Evolutionary conservation across 2,888 invertebrate species (phyloP).

Genomic region (Meloe dianella): DNA sequence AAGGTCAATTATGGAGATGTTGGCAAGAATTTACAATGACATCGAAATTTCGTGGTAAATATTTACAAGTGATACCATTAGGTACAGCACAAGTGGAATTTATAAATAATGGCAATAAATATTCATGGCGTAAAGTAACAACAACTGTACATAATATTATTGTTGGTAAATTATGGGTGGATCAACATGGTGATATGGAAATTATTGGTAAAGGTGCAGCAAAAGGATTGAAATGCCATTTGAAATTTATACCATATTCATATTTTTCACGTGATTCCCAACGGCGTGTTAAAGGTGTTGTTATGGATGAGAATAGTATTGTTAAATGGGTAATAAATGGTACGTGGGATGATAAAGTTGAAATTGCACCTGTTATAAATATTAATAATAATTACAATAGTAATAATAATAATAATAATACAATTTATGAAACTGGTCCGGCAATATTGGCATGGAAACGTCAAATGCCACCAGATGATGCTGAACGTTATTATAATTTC

Average conservation of each 20-base stretch:
- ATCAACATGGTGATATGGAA: constrained; percentile 98
- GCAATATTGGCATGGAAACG: constrained; percentile 88
- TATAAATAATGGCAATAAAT: constrained; percentile 76
- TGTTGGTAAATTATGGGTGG: constrained; percentile 99
- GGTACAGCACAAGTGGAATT: constrained; percentile 77
- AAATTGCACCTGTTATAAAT: constrained; percentile 85
- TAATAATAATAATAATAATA: constrained; percentile 67
- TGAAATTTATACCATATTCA: constrained; percentile 97
- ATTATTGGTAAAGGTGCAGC: constrained; percentile 85
- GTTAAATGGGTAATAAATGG: constrained; percentile 76
- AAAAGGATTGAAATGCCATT: constrained; percentile 90
- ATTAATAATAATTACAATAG: constrained; percentile 67
- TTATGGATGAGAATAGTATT: constrained; percentile 75
- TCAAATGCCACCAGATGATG: constrained; percentile 71
- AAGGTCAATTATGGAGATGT: constrained; percentile 89
- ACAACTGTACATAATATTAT: constrained; percentile 99
- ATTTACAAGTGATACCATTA: constrained; percentile 84
- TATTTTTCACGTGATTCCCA: constrained; percentile 98
- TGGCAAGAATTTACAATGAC: constrained; percentile 99
- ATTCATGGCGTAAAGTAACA: constrained; percentile 97
- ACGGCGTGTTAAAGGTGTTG: constrained; percentile 83
- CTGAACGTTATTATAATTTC: constrained; percentile 89
- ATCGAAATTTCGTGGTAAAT: constrained; percentile 98
- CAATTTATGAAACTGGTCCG: constrained; percentile 91
- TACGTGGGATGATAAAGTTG: constrained; percentile 95